phyloP scores from a whole-genome alignment of 2,797 vertebrate species.

The Meriones psammophilus region DNA sequence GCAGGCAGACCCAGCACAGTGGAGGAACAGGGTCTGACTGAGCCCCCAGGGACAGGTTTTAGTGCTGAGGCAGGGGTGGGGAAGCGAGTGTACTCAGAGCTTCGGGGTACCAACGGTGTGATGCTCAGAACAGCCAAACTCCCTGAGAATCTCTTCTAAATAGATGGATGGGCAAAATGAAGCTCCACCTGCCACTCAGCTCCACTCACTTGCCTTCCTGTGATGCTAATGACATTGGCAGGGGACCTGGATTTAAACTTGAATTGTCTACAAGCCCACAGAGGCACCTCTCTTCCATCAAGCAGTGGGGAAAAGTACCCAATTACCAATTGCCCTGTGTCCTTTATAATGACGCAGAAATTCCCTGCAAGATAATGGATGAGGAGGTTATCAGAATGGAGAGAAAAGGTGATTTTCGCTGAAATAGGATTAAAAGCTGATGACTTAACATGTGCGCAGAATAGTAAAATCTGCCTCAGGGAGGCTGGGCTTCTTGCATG shows the following conservation, averaged over 20 bases:
- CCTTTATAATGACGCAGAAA: constrained; percentile 86
- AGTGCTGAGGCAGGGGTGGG: neutral
- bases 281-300: constrained; percentile 85
- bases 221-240: constrained; percentile 85
- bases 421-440: constrained; percentile 85
- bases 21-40: neutral
- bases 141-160: constrained; percentile 78
- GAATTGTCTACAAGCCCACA: constrained; percentile 85
- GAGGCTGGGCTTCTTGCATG: constrained; percentile 66
- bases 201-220: constrained; percentile 80
- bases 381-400: constrained; percentile 86
- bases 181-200: neutral
- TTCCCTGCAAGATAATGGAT: constrained; percentile 86
- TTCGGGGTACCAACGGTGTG: neutral
- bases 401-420: constrained; percentile 86
- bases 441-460: constrained; percentile 79
- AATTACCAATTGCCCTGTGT: constrained; percentile 87
- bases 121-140: constrained; percentile 55
- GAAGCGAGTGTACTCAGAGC: neutral
- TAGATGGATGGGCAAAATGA: constrained; percentile 75
- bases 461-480: constrained; percentile 77
- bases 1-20: neutral
- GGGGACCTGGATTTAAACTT: constrained; percentile 87
- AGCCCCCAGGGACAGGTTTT: neutral
- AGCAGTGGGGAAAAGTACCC: constrained; percentile 80